Evolutionary conservation across 2,797 vertebrate genomes (phyloP), one percentile per base, ranked within the genome.

Genomic region (Hippopotamyrus pictus): DNA sequence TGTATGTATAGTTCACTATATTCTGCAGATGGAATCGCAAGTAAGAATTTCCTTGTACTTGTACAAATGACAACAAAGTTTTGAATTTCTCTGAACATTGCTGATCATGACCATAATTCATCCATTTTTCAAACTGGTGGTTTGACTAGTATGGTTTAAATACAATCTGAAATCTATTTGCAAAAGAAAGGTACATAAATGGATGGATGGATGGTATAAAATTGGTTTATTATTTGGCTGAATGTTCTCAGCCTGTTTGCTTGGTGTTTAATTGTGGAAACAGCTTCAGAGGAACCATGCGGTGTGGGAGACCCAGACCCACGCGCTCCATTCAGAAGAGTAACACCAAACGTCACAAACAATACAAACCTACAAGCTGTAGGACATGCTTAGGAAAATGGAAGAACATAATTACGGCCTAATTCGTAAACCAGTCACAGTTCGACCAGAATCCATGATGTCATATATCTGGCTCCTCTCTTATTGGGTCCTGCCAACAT

Each of bases 361-460:
- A 33, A 88, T 88, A 46, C 33, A 44, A 44, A 88, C 17, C 48
- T 41, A 65, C 57, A 65, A 88, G 86, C n/a, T 17, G 4, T 65
- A 46, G 86, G 86, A 65, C 7, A 22, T 41, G 37, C 14, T 88
- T 19, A 88, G 86, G 57, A 88, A 88, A 88, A 57, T 86, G 85
- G 85, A 86, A 44, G 41, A n/a, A 59, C 33, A 62, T 88, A 87
- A 87, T 59, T 87, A 37, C 2, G 12, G 29, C 12, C 19, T 48
- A 25, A 65, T 88, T 62, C 17, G n/a, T 46, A 88, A 88, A 51
- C 19, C 37, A 11, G 37, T 46, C 37, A 46, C 37, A 65, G 19
- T 41, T 62, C n/a, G 17, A 88, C 37, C 86, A 65, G 57, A 88
- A 65, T 48, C 57, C 86, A 62, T 65, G 86, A 88, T 88, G 86